Conservation (phyloP, 2,797 vertebrate genomes). For the Kryptopterus vitreolus region DNA sequence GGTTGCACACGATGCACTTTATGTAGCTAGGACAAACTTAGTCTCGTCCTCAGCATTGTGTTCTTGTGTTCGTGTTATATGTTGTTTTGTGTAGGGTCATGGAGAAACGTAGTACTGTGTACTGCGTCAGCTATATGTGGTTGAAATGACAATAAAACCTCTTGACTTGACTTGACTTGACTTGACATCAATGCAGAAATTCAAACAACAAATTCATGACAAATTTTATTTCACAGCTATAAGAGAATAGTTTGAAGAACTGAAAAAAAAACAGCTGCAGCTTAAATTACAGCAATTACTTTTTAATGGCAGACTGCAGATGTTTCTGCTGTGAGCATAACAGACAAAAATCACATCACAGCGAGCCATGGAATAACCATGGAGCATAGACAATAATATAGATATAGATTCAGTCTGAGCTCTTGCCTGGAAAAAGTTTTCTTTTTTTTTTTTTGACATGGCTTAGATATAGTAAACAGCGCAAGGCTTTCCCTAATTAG, state of each 20-base stretch:
- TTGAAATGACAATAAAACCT: too few species aligned
- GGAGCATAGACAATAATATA: slow-evolving; percentile 4
- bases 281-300: slow-evolving; percentile 16
- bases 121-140: too few species aligned
- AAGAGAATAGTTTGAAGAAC: neutral
- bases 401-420: slow-evolving; percentile 25
- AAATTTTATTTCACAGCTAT: neutral
- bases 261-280: slow-evolving; percentile 11
- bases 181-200: neutral
- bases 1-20: too few species aligned
- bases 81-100: too few species aligned
- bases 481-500: slow-evolving; percentile 40
- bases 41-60: too few species aligned
- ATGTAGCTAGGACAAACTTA: too few species aligned
- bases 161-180: too few species aligned
- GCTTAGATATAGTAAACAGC: slow-evolving; percentile 16
- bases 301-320: slow-evolving; percentile 21
- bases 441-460: slow-evolving; percentile 24
- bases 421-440: slow-evolving; percentile 32
- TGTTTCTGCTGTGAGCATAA: slow-evolving; percentile 22
- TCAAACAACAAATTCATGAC: neutral
- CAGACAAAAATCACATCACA: slow-evolving; percentile 27
- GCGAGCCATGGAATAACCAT: slow-evolving; percentile 21
- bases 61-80: too few species aligned
- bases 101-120: too few species aligned